Evolutionary conservation across 1,140 invertebrate genomes (phyloP).

Genomic region (Mercenaria mercenaria): DNA sequence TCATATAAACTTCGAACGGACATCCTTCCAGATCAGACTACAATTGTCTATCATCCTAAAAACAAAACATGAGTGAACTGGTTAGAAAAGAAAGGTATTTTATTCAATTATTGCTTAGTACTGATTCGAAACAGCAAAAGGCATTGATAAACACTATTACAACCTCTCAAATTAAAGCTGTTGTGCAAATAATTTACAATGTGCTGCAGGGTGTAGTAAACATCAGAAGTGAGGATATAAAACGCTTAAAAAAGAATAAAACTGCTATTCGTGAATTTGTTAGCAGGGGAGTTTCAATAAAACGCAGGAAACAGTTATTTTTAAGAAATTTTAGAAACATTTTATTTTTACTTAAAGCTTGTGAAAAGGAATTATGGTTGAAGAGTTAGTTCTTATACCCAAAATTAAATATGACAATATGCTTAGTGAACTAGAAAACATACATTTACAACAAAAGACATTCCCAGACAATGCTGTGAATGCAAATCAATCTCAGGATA

Average conservation of each 20-base stretch:
- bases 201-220: background rate
- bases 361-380: conserved; percentile 31
- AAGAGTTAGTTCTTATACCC: conserved; percentile 40
- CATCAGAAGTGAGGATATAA: conserved; percentile 30
- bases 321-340: background rate
- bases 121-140: conserved; percentile 5
- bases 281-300: background rate
- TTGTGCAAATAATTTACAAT: conserved; percentile 54
- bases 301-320: conserved; percentile 15
- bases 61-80: background rate
- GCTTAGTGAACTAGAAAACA: background rate
- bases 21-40: conserved; percentile 31
- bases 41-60: conserved; percentile 23
- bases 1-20: conserved; percentile 20
- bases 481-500: no score
- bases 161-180: background rate
- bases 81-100: conserved; percentile 35
- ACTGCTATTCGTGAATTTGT: conserved; percentile 36
- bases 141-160: conserved; percentile 23
- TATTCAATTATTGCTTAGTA: background rate
- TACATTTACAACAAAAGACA: background rate
- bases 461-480: no score
- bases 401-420: conserved; percentile 58
- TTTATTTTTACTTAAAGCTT: conserved; percentile 14
- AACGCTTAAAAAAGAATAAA: conserved; percentile 8